Conservation (phyloP, 1,140 invertebrate species). For the Aporrectodea caliginosa region DNA sequence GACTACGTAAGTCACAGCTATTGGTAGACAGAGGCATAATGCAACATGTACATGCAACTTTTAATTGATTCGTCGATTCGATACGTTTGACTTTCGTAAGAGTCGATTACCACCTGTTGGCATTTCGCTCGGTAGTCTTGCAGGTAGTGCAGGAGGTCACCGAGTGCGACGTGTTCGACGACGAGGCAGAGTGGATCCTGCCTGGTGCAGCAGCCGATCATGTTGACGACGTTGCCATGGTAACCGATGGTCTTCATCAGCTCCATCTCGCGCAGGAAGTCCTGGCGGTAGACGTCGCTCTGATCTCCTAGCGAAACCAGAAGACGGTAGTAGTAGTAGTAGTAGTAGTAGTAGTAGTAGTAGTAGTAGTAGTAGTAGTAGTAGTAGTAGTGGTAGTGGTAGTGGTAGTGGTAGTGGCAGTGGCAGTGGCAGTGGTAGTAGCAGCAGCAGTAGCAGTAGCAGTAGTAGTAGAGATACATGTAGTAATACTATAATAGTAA, state of each 20-base stretch:
- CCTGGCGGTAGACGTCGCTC: constrained; percentile 47
- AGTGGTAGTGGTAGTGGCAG: no score
- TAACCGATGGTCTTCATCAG: constrained; percentile 73
- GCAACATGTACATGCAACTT: no score
- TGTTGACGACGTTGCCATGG: constrained; percentile 72
- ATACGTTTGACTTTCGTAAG: not conserved
- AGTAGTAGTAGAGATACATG: no score
- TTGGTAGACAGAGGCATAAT: no score
- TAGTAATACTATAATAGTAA: no score
- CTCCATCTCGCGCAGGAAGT: constrained; percentile 70
- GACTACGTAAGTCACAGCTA: no score
- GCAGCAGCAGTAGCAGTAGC: no score
- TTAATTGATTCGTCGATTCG: not conserved
- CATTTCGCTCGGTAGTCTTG: constrained; percentile 46
- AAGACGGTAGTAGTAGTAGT: not conserved
- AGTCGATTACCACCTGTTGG: constrained; percentile 38
- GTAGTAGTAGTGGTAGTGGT: constrained; percentile 31
- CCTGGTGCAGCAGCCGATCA: constrained; percentile 74
- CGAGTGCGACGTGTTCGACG: constrained; percentile 56
- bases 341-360: constrained; percentile 32
- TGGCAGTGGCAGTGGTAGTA: no score
- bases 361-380: constrained; percentile 31
- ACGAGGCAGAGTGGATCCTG: constrained; percentile 53
- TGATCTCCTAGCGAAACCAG: constrained; percentile 45
- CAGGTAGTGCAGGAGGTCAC: constrained; percentile 56